phyloP scores from a whole-genome alignment of 2,797 vertebrate species.

The Myiotriccus ornatus region DNA sequence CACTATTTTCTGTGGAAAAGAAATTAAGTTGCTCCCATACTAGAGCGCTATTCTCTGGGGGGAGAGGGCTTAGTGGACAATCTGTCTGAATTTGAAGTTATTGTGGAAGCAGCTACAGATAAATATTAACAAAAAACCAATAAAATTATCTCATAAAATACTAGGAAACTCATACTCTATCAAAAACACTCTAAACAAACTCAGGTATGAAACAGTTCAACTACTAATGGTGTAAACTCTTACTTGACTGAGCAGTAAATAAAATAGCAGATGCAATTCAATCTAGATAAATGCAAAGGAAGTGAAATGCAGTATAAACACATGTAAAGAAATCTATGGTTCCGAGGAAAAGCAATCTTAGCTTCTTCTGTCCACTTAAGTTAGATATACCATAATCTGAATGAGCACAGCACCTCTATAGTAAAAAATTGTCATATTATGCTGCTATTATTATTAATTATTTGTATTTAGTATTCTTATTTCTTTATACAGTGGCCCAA shows the following conservation, averaged over 20 bases:
- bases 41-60: not conserved
- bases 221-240: not conserved
- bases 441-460: not conserved
- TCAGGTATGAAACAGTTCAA: not conserved
- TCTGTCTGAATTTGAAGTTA: not conserved
- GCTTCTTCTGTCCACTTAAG: not conserved
- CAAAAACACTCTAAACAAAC: not conserved
- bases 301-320: not conserved
- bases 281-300: not conserved
- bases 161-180: not conserved
- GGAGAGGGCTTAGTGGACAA: not conserved
- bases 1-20: not conserved
- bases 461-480: not conserved
- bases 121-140: not conserved
- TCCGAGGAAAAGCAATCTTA: not conserved
- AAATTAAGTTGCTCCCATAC: not conserved
- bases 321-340: not conserved
- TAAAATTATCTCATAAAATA: not conserved
- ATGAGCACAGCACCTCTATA: not conserved
- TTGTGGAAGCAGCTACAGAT: not conserved
- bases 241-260: not conserved
- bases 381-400: not conserved
- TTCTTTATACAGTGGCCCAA: not conserved
- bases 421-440: not conserved
- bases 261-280: not conserved